phyloP scores from a whole-genome alignment of 2,797 vertebrate species.

The Silurus lanzhouensis region DNA sequence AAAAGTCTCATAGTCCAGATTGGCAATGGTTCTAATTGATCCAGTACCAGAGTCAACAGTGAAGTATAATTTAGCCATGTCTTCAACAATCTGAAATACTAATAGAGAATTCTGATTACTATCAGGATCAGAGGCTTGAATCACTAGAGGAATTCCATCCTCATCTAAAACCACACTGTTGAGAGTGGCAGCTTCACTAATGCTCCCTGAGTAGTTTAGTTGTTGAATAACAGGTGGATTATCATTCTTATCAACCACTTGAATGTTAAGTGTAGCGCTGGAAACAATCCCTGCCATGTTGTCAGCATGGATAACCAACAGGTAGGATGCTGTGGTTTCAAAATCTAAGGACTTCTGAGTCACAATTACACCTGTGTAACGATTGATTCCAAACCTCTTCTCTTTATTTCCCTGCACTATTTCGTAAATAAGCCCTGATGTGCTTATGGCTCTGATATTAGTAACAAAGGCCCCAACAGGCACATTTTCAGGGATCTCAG shows the following conservation, averaged over 20 bases:
- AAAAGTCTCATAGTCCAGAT: conserved; percentile 89
- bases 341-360: conserved; percentile 88
- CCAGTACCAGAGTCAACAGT: conserved; percentile 94
- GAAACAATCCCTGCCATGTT: conserved; percentile 90
- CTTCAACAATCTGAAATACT: conserved; percentile 89
- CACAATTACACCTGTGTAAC: conserved; percentile 86
- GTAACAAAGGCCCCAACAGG: conserved; percentile 81
- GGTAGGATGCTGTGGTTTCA: conserved; percentile 80
- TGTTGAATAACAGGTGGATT: conserved; percentile 83
- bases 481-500: conserved; percentile 87
- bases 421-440: conserved; percentile 87
- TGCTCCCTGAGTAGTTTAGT: conserved; percentile 81
- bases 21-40: conserved; percentile 86
- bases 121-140: conserved; percentile 87
- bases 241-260: conserved; percentile 92
- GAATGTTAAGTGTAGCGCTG: conserved; percentile 80
- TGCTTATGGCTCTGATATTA: conserved; percentile 83
- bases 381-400: conserved; percentile 85
- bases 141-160: conserved; percentile 84
- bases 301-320: conserved; percentile 81
- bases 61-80: conserved; percentile 86
- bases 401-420: conserved; percentile 85
- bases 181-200: conserved; percentile 88
- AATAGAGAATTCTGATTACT: conserved; percentile 89
- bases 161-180: conserved; percentile 90